These are phyloP conservation scores for Clarias magur DNA, from an alignment of 2,113 vertebrate species.

Conservation along the genomic window DNA sequence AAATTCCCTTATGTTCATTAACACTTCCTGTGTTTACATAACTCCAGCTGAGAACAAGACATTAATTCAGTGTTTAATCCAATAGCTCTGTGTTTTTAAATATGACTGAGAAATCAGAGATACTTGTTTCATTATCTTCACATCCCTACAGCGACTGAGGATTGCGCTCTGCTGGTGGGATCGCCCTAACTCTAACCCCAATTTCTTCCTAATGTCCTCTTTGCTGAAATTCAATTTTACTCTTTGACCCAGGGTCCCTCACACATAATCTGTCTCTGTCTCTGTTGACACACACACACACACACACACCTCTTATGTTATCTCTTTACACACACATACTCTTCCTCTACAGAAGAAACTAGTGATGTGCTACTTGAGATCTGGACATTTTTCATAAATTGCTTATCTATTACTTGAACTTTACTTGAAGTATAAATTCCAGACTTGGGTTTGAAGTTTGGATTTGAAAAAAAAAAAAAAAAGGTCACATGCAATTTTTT, in stretches of 20 bases:
- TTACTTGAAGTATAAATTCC: not conserved
- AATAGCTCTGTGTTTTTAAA: not conserved
- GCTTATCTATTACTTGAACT: not conserved
- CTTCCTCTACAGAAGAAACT: not conserved
- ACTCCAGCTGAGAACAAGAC: constrained; percentile 1
- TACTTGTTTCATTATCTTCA: not conserved
- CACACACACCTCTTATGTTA: not conserved
- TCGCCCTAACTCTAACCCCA: constrained; percentile 3
- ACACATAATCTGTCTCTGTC: constrained; percentile 24
- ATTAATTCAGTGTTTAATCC: not conserved
- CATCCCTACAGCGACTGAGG: not conserved
- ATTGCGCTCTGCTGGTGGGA: constrained; percentile 16
- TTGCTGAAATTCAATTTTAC: constrained; percentile 23
- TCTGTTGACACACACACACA: not conserved
- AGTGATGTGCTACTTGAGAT: not conserved
- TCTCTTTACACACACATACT: not conserved
- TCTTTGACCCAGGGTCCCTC: constrained; percentile 18
- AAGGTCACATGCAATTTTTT: not conserved
- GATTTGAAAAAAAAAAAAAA: not conserved
- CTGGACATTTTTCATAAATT: constrained; percentile 6
- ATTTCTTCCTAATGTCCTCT: constrained; percentile 21
- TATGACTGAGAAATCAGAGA: not conserved
- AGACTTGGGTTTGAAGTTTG: not conserved
- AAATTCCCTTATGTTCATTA: not conserved
- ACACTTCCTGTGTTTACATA: constrained; percentile 2